Evolutionary conservation across 1,140 invertebrate genomes (phyloP).

Genomic region (Elysia chlorotica): DNA sequence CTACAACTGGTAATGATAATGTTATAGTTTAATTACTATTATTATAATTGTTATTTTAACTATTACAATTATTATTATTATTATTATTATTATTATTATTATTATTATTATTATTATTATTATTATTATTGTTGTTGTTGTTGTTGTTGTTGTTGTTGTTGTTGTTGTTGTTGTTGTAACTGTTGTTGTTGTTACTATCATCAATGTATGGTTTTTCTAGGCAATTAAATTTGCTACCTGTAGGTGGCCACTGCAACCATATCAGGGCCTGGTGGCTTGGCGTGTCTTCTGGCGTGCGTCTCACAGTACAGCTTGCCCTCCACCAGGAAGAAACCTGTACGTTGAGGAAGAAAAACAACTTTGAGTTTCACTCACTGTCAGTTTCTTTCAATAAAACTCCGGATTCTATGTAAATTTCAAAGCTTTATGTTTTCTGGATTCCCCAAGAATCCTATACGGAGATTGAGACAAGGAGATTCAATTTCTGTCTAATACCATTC

Average conservation of each 20-base stretch:
- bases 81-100: no score
- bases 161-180: not conserved
- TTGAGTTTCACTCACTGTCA: not conserved
- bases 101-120: no score
- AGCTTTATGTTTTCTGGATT: no score
- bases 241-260: constrained; percentile 49
- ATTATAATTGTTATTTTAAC: no score
- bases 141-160: not conserved
- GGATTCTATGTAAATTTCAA: not conserved
- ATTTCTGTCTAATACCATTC: no score
- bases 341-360: no score
- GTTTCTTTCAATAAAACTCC: not conserved
- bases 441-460: no score
- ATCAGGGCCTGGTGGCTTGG: constrained; percentile 43
- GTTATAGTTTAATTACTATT: no score
- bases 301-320: constrained; percentile 97
- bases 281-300: constrained; percentile 76
- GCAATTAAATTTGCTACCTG: constrained; percentile 29
- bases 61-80: no score
- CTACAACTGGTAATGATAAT: no score
- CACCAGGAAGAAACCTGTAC: constrained; percentile 90
- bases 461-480: no score
- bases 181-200: not conserved
- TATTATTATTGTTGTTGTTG: not conserved
- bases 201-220: no score